These are phyloP conservation scores for Octodonta nipae DNA, from an alignment of 2,888 invertebrate species.

Conservation along the genomic window DNA sequence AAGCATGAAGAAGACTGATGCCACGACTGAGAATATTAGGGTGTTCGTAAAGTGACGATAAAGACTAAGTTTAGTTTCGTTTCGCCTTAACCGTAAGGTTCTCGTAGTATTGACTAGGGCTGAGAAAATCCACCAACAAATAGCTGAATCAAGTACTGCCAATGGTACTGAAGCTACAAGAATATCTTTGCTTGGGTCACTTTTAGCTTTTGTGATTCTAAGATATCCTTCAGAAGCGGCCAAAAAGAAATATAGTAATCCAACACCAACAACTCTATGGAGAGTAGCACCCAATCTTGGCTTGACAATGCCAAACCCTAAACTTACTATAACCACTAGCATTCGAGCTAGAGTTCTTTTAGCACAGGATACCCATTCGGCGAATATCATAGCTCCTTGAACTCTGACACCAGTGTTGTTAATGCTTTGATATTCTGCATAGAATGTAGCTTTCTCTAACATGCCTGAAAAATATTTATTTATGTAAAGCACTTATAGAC, in stretches of 20 bases:
- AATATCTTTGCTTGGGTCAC: slow-evolving; percentile 45
- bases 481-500: too few species aligned
- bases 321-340: slow-evolving; percentile 85
- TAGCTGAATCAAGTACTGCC: slow-evolving; percentile 70
- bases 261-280: slow-evolving; percentile 75
- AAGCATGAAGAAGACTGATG: slow-evolving; percentile 84
- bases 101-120: slow-evolving; percentile 80
- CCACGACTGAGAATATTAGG: slow-evolving; percentile 77
- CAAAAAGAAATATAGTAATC: slow-evolving; percentile 68
- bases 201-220: slow-evolving; percentile 52
- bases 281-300: slow-evolving; percentile 80
- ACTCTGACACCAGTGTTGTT: slow-evolving; percentile 53
- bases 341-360: slow-evolving; percentile 85
- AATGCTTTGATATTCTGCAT: slow-evolving; percentile 72
- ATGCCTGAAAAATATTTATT: too few species aligned
- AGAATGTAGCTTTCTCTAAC: slow-evolving; percentile 79
- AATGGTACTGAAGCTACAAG: slow-evolving; percentile 74
- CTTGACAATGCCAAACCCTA: slow-evolving; percentile 92
- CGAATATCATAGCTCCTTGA: slow-evolving; percentile 63
- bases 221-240: slow-evolving; percentile 79
- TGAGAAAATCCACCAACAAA: slow-evolving; percentile 91
- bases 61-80: slow-evolving; percentile 75
- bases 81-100: slow-evolving; percentile 73
- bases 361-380: slow-evolving; percentile 81
- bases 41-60: slow-evolving; percentile 92